phyloP scores from a whole-genome alignment of 1,140 invertebrate genomes.

The Probaryconus sp. region DNA sequence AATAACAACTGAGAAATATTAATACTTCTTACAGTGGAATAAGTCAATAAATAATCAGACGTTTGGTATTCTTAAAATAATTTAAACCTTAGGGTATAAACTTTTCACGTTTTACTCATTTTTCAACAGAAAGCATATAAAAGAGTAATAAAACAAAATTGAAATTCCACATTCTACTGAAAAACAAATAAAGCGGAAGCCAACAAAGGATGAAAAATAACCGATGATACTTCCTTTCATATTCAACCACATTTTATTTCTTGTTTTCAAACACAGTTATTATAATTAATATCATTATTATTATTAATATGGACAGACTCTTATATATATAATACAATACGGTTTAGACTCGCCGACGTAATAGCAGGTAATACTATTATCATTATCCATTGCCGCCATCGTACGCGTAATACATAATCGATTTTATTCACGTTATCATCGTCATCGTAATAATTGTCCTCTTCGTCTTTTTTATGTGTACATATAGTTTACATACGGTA shows the following conservation, averaged over 20 bases:
- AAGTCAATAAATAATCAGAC: conserved; percentile 7
- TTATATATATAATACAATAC: conserved; percentile 80
- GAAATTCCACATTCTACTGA: too few species aligned
- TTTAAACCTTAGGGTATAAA: too few species aligned
- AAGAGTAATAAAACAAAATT: too few species aligned
- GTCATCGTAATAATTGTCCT: conserved; percentile 64
- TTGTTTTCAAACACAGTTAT: conserved; percentile 79
- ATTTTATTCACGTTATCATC: conserved; percentile 63
- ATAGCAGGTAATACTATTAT: conserved; percentile 78
- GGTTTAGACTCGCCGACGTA: conserved; percentile 78
- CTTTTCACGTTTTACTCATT: too few species aligned
- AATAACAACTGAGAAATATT: too few species aligned
- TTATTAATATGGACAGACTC: conserved; percentile 79
- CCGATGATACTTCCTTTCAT: conserved; percentile 68
- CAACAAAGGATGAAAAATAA: conserved; percentile 45
- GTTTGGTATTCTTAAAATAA: conserved; percentile 20
- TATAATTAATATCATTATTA: conserved; percentile 78
- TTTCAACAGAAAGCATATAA: too few species aligned
- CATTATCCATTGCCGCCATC: conserved; percentile 71
- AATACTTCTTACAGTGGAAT: conserved; percentile 25
- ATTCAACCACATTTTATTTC: conserved; percentile 80
- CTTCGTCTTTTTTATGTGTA: conserved; percentile 69
- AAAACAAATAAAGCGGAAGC: conserved; percentile 22
- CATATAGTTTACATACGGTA: conserved; percentile 77
- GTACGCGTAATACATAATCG: conserved; percentile 69